Base-by-base conservation (phyloP, 2,113 vertebrate species). In the Ariopsis seemanni region DNA sequence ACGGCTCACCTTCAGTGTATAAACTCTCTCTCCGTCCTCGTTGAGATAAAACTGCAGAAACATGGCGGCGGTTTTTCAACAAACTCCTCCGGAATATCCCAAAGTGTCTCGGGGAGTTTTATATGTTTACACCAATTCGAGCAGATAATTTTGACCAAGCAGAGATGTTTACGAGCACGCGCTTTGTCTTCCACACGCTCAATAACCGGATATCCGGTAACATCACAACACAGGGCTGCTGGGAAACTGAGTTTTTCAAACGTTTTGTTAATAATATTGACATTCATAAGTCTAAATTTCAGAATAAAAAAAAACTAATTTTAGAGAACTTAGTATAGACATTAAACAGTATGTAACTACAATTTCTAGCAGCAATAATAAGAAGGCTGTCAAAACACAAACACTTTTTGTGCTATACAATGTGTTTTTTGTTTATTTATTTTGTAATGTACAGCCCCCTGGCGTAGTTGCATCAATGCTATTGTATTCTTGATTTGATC, bases 11-110 rank as follows among this genome's bases (percentile, higher is more conserved):
- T 97, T 97, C 81, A 98, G 92, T 2, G 97, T 98, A 85, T 97
- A 98, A 5, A 97, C 93, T 85, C 97, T 92, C 0, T 97, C 95
- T 1, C 97, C 97, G 69, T 89, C 89, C 65, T 96, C 96, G 62
- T 96, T 94, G 0, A 96, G 81, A 48, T 96, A 97, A 92, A 91
- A 97, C 86, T 97, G 97, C 89, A 98, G 93, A 88, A 97, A 98
- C 97, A 98, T 98, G 0, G 82, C 27, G 89, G 86, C 17, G 2
- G 7, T 18, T 57, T 34, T 12, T 34, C 34, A 78, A 17, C 60
- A 22, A 15, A 27, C 52, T 42, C 7, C 52, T 30, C 11, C 27
- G 1, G n/a, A 58, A 62, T 72, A 50, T 57, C 17, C 1, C 15
- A 7, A 4, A 0, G 53, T 4, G 1, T 6, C 0, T 52, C 18